Evolutionary conservation across 2,113 vertebrate genomes (phyloP).

Genomic region (Bungarus multicinctus): DNA sequence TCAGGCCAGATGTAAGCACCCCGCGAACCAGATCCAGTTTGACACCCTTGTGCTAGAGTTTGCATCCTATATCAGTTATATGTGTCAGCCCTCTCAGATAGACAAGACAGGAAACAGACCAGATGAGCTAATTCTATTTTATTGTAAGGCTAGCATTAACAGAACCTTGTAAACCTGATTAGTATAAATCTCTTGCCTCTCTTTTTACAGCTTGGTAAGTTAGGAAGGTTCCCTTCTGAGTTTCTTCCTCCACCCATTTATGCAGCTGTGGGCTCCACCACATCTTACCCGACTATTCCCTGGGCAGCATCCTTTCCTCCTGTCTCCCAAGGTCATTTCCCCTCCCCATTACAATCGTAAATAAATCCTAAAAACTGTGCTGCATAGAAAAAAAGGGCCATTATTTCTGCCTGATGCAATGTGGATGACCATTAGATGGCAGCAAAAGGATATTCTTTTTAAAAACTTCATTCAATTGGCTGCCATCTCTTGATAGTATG

Average conservation of each 20-base stretch:
- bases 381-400: background rate
- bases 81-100: too few relatives aligned
- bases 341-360: background rate
- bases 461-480: background rate
- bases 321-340: background rate
- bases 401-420: background rate
- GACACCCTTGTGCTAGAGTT: background rate
- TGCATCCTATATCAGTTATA: background rate
- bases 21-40: too few relatives aligned
- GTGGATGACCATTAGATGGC: background rate
- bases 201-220: too few relatives aligned
- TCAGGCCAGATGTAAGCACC: too few relatives aligned
- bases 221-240: background rate
- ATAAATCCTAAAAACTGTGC: background rate
- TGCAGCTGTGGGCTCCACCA: background rate
- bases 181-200: background rate
- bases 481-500: background rate
- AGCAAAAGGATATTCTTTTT: background rate
- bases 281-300: background rate
- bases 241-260: background rate
- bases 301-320: background rate
- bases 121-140: background rate
- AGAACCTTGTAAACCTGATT: background rate
- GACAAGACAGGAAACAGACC: background rate
- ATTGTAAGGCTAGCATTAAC: background rate